phyloP scores from a whole-genome alignment of 2,113 vertebrate species.

The Tyto alba region DNA sequence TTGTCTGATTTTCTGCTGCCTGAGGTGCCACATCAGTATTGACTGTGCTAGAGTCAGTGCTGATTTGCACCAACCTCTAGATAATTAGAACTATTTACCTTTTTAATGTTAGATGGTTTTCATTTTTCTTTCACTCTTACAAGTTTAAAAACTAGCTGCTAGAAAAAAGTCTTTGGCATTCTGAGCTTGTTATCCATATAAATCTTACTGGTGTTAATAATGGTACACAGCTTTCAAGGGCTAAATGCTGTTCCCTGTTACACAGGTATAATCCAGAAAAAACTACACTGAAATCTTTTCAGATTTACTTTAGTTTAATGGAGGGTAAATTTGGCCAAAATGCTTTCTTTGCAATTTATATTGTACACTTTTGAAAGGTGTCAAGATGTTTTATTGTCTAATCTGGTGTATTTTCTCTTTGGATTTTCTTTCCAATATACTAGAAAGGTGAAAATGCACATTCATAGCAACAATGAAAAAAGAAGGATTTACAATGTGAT shows the following conservation, averaged over 20 bases:
- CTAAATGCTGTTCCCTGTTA: neutral
- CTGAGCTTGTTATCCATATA: neutral
- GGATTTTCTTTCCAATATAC: neutral
- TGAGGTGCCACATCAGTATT: neutral
- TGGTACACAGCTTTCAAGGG: neutral
- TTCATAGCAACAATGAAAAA: slow-evolving; percentile 81
- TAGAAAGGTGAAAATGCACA: slow-evolving; percentile 89
- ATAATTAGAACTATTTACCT: neutral
- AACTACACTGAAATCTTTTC: neutral
- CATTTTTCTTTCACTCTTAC: neutral
- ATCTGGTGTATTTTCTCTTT: neutral
- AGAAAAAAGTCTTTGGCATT: neutral
- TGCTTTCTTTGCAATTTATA: neutral
- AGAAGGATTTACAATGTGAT: slow-evolving; percentile 94
- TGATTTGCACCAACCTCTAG: neutral
- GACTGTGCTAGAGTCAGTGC: neutral
- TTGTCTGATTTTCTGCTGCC: neutral
- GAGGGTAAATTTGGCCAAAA: neutral
- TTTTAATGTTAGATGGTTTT: neutral
- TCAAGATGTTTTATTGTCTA: neutral
- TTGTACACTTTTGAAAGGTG: neutral
- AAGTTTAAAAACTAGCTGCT: neutral
- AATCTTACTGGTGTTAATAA: neutral
- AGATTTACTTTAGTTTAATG: neutral
- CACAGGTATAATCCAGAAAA: neutral